Percentiles rank a stretch among this genome's conserved stretches.
These are phyloP conservation scores for Puma concolor DNA, from an alignment of 2,113 vertebrate species.

Conservation along the genomic window DNA sequence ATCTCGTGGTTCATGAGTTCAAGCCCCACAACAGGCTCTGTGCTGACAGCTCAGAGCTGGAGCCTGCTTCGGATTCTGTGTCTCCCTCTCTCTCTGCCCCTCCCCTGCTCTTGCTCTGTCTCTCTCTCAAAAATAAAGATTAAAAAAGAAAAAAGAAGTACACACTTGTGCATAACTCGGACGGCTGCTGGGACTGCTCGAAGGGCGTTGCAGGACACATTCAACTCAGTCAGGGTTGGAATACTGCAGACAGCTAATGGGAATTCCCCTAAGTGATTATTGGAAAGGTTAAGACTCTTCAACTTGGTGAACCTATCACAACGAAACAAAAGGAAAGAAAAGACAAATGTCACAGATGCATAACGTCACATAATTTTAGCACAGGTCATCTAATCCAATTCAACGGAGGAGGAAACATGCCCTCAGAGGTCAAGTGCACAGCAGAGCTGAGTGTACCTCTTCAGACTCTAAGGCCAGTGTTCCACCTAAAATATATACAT, in stretches of 20 bases:
- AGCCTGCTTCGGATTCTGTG: no score
- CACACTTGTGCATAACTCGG: slow-evolving; percentile 94
- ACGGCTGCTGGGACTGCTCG: slow-evolving; percentile 89
- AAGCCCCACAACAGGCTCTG: no score
- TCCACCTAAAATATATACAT: neutral
- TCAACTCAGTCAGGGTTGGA: slow-evolving; percentile 94
- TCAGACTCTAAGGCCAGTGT: neutral
- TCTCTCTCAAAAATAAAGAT: no score
- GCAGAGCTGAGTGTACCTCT: neutral
- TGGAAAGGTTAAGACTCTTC: slow-evolving; percentile 98
- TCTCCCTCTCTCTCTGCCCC: no score
- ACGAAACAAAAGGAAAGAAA: slow-evolving; percentile 43
- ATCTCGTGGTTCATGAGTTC: no score
- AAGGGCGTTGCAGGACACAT: slow-evolving; percentile 96
- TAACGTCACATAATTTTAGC: neutral
- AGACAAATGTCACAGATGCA: neutral
- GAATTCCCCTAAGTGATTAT: slow-evolving; percentile 95
- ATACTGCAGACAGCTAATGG: slow-evolving; percentile 94
- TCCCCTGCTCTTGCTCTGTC: no score
- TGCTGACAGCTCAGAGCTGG: no score
- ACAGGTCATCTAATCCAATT: neutral
- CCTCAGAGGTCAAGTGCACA: neutral
- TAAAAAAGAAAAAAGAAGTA: slow-evolving; percentile 46
- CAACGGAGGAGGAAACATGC: neutral
- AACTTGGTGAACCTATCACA: slow-evolving; percentile 93